Conservation (phyloP, 2,888 invertebrate species). For the Protophormia terraenovae region DNA sequence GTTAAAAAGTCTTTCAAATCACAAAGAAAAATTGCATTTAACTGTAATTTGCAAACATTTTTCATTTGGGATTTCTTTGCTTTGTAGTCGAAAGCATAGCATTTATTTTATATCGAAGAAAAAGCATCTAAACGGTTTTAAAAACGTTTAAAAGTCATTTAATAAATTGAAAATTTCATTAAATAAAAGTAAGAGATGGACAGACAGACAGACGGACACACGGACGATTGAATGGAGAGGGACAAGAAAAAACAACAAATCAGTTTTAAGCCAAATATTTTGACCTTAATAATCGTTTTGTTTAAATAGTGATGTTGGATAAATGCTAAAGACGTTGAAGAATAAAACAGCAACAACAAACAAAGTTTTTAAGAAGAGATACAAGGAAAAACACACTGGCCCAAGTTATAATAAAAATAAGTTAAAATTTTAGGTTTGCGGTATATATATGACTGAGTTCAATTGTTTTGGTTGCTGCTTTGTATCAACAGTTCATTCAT, state of each 20-base stretch:
- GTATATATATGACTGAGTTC: not conserved
- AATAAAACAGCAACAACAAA: not conserved
- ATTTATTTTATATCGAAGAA: not conserved
- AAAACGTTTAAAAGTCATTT: slow-evolving; percentile 55
- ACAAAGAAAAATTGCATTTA: not conserved
- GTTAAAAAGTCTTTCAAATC: slow-evolving; percentile 19
- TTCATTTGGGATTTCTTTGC: not conserved
- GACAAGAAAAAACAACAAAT: slow-evolving; percentile 37
- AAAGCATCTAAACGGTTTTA: slow-evolving; percentile 50
- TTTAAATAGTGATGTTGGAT: slow-evolving; percentile 56
- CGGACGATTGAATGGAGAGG: not conserved
- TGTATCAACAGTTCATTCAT: not conserved
- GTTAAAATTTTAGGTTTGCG: slow-evolving; percentile 7
- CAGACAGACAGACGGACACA: not conserved
- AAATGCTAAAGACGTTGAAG: slow-evolving; percentile 20
- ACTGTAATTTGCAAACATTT: not conserved
- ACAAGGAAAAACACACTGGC: slow-evolving; percentile 27
- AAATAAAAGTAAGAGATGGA: slow-evolving; percentile 8
- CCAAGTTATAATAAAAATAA: slow-evolving; percentile 3
- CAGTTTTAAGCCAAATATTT: slow-evolving; percentile 63
- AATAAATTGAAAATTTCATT: slow-evolving; percentile 67
- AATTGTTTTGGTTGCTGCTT: not conserved
- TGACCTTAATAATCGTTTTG: slow-evolving; percentile 66
- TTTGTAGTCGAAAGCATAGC: too few species aligned
- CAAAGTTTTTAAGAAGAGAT: not conserved